A percentile compares a stretch with the other conserved stretches of the same genome.
These are phyloP conservation scores for Smutsia gigantea DNA, from an alignment of 2,797 vertebrate genomes.

Conservation along the genomic window DNA sequence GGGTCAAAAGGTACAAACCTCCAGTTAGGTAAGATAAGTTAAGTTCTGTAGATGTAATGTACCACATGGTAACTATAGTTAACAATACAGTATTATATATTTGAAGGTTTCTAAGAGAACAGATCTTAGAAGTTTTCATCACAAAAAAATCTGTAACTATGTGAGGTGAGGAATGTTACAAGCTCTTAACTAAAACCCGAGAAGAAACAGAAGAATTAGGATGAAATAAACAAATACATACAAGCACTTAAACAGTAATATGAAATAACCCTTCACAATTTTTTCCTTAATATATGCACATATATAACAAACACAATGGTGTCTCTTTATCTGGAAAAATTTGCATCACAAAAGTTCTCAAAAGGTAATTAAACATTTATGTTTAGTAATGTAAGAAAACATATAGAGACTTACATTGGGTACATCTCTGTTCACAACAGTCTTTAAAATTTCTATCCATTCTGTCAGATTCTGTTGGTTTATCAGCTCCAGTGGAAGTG, in stretches of 20 bases:
- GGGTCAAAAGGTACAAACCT: neutral
- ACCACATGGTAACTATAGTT: neutral
- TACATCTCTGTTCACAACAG: conserved; percentile 97
- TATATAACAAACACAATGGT: neutral
- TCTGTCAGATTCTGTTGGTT: conserved; percentile 98
- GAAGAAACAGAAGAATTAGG: neutral
- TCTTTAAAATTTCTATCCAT: conserved; percentile 99
- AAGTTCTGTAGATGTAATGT: neutral
- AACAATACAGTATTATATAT: neutral
- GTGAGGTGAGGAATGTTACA: neutral
- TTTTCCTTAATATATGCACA: neutral
- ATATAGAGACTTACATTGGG: conserved; percentile 91
- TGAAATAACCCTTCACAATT: neutral
- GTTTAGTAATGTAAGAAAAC: conserved; percentile 38
- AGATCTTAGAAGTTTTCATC: neutral
- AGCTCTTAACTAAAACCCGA: neutral
- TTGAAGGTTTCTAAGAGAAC: neutral
- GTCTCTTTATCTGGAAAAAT: neutral
- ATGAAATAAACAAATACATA: conserved; percentile 16
- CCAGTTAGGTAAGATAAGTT: neutral
- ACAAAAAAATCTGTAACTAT: neutral
- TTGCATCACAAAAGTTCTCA: neutral
- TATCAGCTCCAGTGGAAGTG: conserved; percentile 97
- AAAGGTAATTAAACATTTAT: neutral
- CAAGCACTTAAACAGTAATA: neutral